phyloP scores from a whole-genome alignment of 2,888 invertebrate genomes.

The Aleiodes testaceus region DNA sequence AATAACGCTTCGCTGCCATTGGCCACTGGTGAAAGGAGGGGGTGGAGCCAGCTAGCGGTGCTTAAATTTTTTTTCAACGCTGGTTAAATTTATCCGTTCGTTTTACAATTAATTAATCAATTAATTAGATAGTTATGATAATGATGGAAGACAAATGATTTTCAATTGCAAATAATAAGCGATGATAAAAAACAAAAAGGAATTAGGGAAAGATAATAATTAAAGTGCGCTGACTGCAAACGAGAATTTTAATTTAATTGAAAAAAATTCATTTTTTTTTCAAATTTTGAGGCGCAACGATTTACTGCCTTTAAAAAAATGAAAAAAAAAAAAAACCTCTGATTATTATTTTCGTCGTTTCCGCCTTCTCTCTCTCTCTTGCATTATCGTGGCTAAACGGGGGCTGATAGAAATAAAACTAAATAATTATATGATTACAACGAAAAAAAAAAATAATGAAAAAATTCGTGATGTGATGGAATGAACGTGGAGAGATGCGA shows the following conservation, averaged over 20 bases:
- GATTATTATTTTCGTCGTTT: slow-evolving; percentile 59
- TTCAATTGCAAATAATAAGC: background rate
- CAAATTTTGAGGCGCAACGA: slow-evolving; percentile 52
- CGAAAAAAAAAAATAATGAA: slow-evolving; percentile 37
- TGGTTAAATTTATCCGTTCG: slow-evolving; percentile 64
- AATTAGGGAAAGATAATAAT: slow-evolving; percentile 8
- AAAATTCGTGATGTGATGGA: slow-evolving; percentile 22
- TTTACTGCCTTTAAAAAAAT: too few relatives aligned
- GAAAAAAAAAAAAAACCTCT: slow-evolving; percentile 50
- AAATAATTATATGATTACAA: slow-evolving; percentile 8
- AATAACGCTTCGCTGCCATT: slow-evolving; percentile 70
- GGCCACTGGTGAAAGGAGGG: slow-evolving; percentile 72
- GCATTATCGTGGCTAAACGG: slow-evolving; percentile 58
- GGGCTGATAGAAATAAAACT: slow-evolving; percentile 33
- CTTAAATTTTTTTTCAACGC: slow-evolving; percentile 63
- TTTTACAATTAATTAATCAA: slow-evolving; percentile 39
- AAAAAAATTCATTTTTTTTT: slow-evolving; percentile 55
- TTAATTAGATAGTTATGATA: slow-evolving; percentile 38
- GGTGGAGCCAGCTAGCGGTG: slow-evolving; percentile 71
- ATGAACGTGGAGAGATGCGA: slow-evolving; percentile 43
- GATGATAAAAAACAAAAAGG: background rate
- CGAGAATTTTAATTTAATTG: slow-evolving; percentile 18
- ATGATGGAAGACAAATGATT: slow-evolving; percentile 21
- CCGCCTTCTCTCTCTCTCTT: slow-evolving; percentile 65
- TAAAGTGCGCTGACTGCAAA: slow-evolving; percentile 42